phyloP scores from a whole-genome alignment of 2,797 vertebrate genomes.

The Pteronotus mesoamericanus region DNA sequence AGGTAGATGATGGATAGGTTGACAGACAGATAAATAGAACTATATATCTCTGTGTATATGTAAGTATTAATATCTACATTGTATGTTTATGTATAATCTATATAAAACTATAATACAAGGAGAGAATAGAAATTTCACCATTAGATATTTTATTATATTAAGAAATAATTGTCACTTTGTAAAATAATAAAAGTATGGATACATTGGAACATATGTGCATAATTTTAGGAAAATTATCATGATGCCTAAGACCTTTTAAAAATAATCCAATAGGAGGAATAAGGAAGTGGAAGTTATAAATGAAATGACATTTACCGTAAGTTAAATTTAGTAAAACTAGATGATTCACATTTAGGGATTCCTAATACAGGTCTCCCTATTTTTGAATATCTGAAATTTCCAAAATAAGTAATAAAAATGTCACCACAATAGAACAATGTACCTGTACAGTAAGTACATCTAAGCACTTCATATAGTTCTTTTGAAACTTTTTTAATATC shows the following conservation, averaged over 20 bases:
- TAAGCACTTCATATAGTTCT: background rate
- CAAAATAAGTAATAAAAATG: background rate
- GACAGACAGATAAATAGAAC: background rate
- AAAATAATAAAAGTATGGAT: background rate
- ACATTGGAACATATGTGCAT: background rate
- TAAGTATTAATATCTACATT: background rate
- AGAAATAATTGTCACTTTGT: background rate
- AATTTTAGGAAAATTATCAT: background rate
- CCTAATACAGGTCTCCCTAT: background rate
- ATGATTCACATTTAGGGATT: background rate
- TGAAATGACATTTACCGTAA: background rate
- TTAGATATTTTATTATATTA: background rate
- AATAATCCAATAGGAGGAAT: background rate
- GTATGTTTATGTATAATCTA: background rate
- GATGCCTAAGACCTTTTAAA: background rate
- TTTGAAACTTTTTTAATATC: background rate
- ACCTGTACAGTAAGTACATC: background rate
- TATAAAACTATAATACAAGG: background rate
- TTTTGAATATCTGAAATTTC: background rate
- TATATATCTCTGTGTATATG: background rate
- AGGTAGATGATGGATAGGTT: background rate
- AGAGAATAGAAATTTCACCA: background rate
- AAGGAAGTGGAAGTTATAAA: background rate
- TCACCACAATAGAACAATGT: background rate
- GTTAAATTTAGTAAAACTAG: background rate